phyloP scores from a whole-genome alignment of 2,888 invertebrate genomes.

The Isotomurus palustris region DNA sequence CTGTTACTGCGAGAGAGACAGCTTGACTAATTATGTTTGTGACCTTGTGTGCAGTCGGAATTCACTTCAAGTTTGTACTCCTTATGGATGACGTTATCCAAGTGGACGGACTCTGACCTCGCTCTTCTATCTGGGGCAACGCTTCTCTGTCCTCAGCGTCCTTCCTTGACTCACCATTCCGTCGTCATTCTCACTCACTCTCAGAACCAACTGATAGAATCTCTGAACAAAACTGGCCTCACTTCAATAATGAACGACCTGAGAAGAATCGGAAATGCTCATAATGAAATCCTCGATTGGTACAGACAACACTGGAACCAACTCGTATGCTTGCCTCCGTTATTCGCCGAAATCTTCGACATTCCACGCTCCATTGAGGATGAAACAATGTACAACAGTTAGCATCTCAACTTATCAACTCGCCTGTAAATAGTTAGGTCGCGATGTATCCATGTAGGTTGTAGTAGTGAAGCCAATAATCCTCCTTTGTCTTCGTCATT shows the following conservation, averaged over 20 bases:
- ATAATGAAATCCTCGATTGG: constrained; percentile 81
- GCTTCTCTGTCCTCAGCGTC: constrained; percentile 72
- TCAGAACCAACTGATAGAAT: constrained; percentile 77
- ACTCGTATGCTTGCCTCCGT: constrained; percentile 73
- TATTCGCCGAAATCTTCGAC: constrained; percentile 96
- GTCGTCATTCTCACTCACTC: constrained; percentile 63
- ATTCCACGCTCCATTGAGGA: constrained; percentile 81
- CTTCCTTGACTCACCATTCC: constrained; percentile 73
- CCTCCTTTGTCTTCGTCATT: too few species aligned
- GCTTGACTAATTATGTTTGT: background rate
- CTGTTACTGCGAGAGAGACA: background rate
- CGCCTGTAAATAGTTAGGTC: too few species aligned
- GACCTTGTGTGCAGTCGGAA: constrained; percentile 60
- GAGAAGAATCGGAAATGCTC: constrained; percentile 72
- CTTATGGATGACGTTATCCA: constrained; percentile 65
- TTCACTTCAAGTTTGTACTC: constrained; percentile 78
- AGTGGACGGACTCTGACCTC: constrained; percentile 82
- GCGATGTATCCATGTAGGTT: too few species aligned
- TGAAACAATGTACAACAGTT: constrained; percentile 46
- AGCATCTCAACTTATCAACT: constrained; percentile 23
- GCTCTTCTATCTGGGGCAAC: constrained; percentile 83
- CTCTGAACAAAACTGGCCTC: constrained; percentile 59
- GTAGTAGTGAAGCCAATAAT: too few species aligned
- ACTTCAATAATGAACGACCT: constrained; percentile 66
- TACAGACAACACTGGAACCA: constrained; percentile 83